These are phyloP conservation scores for Kryptolebias ocellatus DNA, from an alignment of 2,797 vertebrate species.

Conservation along the genomic window DNA sequence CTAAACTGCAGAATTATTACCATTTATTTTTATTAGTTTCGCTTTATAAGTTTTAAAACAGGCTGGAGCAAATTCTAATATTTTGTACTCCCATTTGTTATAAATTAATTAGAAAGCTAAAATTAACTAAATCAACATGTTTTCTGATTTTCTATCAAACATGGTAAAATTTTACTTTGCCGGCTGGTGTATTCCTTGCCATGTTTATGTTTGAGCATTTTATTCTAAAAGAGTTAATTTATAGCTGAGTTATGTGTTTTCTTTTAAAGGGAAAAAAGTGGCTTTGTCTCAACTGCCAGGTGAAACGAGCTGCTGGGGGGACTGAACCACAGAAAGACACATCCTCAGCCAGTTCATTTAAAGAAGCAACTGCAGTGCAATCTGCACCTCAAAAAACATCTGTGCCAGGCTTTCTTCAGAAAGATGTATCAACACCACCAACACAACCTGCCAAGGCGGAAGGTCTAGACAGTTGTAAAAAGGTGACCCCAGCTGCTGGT, in stretches of 20 bases:
- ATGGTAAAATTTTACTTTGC: neutral
- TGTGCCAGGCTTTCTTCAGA: slow-evolving; percentile 63
- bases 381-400: slow-evolving; percentile 62
- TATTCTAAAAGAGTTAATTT: neutral
- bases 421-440: slow-evolving; percentile 42
- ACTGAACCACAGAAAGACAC: slow-evolving; percentile 73
- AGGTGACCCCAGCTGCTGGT: slow-evolving; percentile 57
- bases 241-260: slow-evolving; percentile 20
- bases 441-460: slow-evolving; percentile 70
- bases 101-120: no score
- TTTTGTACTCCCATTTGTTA: no score
- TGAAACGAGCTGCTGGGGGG: slow-evolving; percentile 86
- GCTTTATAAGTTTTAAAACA: no score
- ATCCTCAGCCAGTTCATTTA: slow-evolving; percentile 31
- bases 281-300: slow-evolving; percentile 97
- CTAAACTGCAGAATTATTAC: neutral
- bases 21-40: no score
- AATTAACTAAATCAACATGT: no score
- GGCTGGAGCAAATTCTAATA: no score
- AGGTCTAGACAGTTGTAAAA: slow-evolving; percentile 55
- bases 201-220: neutral
- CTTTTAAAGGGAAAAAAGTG: slow-evolving; percentile 79
- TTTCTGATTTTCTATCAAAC: no score
- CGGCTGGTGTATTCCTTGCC: neutral
- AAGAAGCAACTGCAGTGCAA: slow-evolving; percentile 70